Evolutionary conservation across 2,888 invertebrate genomes (phyloP).

Genomic region (Tridacna gigas): DNA sequence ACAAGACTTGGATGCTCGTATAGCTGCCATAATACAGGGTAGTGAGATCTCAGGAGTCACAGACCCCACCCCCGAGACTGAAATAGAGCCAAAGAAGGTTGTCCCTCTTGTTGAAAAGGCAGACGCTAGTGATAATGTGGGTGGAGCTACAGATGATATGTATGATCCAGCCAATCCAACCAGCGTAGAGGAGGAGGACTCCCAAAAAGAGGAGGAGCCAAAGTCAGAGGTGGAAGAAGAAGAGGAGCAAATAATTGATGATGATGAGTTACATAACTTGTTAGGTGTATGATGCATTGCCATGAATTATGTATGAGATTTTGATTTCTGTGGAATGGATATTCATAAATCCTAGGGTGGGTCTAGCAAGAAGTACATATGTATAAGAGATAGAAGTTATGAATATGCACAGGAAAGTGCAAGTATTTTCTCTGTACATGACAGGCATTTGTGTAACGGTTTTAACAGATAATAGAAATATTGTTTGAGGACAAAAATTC

Average conservation of each 20-base stretch:
- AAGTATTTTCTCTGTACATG: background rate
- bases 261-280: constrained; percentile 80
- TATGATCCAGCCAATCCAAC: constrained; percentile 66
- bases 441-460: background rate
- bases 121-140: background rate
- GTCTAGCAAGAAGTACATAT: background rate
- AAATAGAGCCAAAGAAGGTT: background rate
- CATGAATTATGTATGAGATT: background rate
- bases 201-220: constrained; percentile 25
- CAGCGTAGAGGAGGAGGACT: constrained; percentile 34
- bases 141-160: constrained; percentile 24
- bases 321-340: background rate
- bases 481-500: too few species aligned
- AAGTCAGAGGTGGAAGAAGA: constrained; percentile 51
- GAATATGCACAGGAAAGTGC: too few species aligned
- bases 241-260: constrained; percentile 78
- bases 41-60: constrained; percentile 44
- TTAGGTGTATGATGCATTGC: constrained; percentile 73
- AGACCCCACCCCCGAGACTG: background rate
- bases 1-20: constrained; percentile 82
- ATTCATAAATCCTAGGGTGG: background rate
- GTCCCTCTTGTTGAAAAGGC: background rate
- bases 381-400: background rate
- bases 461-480: too few species aligned
- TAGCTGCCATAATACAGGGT: constrained; percentile 81